phyloP scores from a whole-genome alignment of 2,113 vertebrate species.

The Ochotona curzoniae region DNA sequence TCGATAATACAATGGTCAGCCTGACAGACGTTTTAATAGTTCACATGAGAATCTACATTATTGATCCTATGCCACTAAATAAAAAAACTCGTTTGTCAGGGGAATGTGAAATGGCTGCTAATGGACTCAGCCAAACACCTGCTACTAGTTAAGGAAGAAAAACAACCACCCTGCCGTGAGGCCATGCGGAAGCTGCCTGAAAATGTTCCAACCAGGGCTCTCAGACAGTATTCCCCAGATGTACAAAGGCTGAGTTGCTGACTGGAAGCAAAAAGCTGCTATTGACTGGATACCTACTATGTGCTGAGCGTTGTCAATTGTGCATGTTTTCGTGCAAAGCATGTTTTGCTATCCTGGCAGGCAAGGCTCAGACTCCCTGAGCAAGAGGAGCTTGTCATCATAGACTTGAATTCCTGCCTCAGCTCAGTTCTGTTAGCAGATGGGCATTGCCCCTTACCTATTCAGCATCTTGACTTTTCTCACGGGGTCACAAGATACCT shows the following conservation, averaged over 20 bases:
- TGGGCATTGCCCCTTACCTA: accelerated
- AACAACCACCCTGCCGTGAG: constrained; percentile 15
- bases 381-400: not conserved
- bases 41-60: constrained; percentile 70
- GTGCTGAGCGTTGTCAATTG: not conserved
- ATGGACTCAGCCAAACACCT: constrained; percentile 78
- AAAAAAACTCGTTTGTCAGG: constrained; percentile 77
- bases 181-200: constrained; percentile 9
- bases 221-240: not conserved
- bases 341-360: accelerated
- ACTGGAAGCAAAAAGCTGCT: not conserved
- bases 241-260: not conserved
- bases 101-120: constrained; percentile 64
- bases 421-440: not conserved
- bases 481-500: not conserved
- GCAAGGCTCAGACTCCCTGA: not conserved
- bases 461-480: not conserved
- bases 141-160: constrained; percentile 79
- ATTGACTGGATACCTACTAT: not conserved
- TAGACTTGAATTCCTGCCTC: not conserved
- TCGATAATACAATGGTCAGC: constrained; percentile 73
- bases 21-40: constrained; percentile 77
- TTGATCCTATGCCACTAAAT: constrained; percentile 80
- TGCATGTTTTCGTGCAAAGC: too few relatives aligned
- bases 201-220: not conserved